These are phyloP conservation scores for Diadumene lineata DNA, from an alignment of 92 coral and sea anemone species.

Conservation along the genomic window DNA sequence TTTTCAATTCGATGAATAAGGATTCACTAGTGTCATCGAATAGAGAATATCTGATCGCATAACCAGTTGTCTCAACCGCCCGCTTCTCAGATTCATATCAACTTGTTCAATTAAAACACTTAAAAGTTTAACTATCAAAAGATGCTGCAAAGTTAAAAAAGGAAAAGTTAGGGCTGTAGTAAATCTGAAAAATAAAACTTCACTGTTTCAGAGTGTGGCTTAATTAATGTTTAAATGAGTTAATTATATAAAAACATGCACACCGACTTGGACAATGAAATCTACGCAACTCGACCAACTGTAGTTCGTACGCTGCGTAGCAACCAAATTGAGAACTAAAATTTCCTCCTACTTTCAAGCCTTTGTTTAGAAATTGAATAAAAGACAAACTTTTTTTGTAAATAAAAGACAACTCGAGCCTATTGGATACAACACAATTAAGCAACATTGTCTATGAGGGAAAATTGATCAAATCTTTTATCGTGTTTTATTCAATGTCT, in stretches of 20 bases:
- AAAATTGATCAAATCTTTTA: too few species aligned
- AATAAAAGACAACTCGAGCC: too few species aligned
- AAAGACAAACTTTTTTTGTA: not conserved
- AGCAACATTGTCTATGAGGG: too few species aligned
- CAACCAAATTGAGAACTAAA: not conserved
- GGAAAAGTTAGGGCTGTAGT: not conserved
- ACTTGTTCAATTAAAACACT: not conserved
- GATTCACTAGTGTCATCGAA: not conserved
- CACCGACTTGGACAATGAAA: not conserved
- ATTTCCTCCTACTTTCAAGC: not conserved
- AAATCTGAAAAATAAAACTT: not conserved
- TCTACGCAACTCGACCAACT: too few species aligned
- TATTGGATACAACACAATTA: too few species aligned
- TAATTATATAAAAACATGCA: not conserved
- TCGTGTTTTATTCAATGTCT: too few species aligned
- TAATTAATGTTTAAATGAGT: not conserved
- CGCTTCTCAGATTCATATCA: not conserved
- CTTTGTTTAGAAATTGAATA: conserved; percentile 6
- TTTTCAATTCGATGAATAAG: not conserved
- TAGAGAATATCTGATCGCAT: too few species aligned
- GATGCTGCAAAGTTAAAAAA: not conserved
- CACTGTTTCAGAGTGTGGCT: not conserved
- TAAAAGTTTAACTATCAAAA: not conserved
- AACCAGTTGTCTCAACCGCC: not conserved
- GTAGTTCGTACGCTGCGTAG: not conserved